These are phyloP conservation scores for Balearica regulorum DNA, from an alignment of 2,797 vertebrate species.

Conservation along the genomic window DNA sequence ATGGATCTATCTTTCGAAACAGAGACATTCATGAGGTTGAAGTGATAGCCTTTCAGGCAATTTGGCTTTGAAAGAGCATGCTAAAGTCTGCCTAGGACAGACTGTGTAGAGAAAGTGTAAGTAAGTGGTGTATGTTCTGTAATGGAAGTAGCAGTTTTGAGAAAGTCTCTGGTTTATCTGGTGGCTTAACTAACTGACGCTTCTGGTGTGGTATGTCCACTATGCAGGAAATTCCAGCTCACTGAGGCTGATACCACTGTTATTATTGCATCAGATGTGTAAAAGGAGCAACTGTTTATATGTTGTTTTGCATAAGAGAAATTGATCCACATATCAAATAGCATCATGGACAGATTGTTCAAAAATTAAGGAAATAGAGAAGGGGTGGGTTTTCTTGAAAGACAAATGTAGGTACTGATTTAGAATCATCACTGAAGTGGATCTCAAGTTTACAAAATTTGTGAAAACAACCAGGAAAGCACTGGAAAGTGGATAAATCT, in stretches of 20 bases:
- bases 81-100: background rate
- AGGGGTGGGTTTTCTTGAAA: background rate
- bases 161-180: constrained; percentile 9
- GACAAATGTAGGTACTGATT: background rate
- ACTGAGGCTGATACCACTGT: constrained; percentile 31
- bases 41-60: background rate
- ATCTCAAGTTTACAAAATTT: background rate
- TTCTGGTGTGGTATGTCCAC: constrained; percentile 44
- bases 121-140: background rate
- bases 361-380: background rate
- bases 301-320: background rate
- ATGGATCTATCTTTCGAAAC: background rate
- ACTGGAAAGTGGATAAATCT: background rate
- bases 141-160: background rate
- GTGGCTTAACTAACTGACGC: constrained; percentile 14
- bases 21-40: background rate
- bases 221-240: constrained; percentile 70
- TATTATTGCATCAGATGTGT: constrained; percentile 35
- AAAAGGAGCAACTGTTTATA: background rate
- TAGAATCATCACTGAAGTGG: background rate
- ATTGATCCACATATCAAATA: background rate
- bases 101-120: background rate
- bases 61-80: background rate
- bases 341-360: background rate
- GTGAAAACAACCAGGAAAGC: background rate